Base-by-base conservation (phyloP, 2,888 invertebrate species). In the Allophyes oxyacanthae region DNA sequence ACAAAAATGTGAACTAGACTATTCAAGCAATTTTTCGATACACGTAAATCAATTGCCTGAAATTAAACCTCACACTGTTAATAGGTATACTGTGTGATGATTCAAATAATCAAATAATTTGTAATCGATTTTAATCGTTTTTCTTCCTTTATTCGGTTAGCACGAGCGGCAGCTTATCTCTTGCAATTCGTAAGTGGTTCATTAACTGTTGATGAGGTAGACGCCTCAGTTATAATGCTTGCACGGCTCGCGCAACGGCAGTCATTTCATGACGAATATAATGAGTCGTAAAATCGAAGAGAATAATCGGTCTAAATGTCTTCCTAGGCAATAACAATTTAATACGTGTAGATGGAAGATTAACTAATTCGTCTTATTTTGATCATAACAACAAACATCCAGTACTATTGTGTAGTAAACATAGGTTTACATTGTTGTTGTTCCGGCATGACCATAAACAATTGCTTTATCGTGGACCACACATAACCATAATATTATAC, bases 341-440 rank as follows among this genome's bases (percentile, higher is more conserved):
- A 8, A 30, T 30, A 6, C 3, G 30, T 2, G 30, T 30, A 2
- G 34, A 13, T 13, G 34, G 52, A n/a, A 37, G 52, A 37, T 10
- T 44, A 6, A 2, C 4, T 6, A 53, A 45, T n/a, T 8, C 52
- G 8, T 5, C 26, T 6, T n/a, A 1, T 13, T 45, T 53, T 38
- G n/a, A 6, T 26, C 38, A 38, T n/a, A 30, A 48, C 11, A 37
- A 41, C 6, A 41, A 50, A 50, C 33, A 50, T 41, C 41, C 41
- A 4, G 26, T 53, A 32, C n/a, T n/a, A n/a, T n/a, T n/a, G n/a
- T n/a, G n/a, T n/a, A n/a, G n/a, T n/a, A n/a, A n/a, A n/a, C n/a
- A n/a, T n/a, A n/a, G n/a, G n/a, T n/a, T n/a, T n/a, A n/a, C n/a
- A n/a, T n/a, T n/a, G n/a, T n/a, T n/a, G n/a, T n/a, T n/a, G n/a